These are phyloP conservation scores for Meandrusa payeni DNA, from an alignment of 2,888 invertebrate species.

Conservation along the genomic window DNA sequence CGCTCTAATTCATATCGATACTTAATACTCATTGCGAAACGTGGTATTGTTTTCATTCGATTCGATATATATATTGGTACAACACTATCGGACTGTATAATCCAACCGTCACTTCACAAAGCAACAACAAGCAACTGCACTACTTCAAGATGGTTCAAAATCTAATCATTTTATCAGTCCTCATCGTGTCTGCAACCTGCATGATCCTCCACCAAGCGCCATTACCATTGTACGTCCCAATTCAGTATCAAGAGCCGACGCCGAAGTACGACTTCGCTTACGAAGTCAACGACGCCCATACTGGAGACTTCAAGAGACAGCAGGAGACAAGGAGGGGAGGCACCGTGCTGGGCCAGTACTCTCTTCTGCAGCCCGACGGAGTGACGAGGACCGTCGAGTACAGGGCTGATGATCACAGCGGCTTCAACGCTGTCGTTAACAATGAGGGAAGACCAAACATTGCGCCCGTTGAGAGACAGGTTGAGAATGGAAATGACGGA, in stretches of 20 bases:
- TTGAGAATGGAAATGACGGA: background rate
- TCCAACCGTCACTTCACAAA: background rate
- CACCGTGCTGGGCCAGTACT: constrained; percentile 76
- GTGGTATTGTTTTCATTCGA: constrained; percentile 6
- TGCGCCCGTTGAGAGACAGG: background rate
- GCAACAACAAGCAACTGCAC: background rate
- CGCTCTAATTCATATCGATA: constrained; percentile 21
- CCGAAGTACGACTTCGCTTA: constrained; percentile 75
- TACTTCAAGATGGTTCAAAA: constrained; percentile 23
- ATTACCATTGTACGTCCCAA: constrained; percentile 31
- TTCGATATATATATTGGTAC: constrained; percentile 15
- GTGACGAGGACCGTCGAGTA: constrained; percentile 77
- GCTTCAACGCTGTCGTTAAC: constrained; percentile 77
- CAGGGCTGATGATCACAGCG: constrained; percentile 73
- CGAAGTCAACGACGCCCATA: constrained; percentile 73
- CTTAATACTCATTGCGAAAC: constrained; percentile 12
- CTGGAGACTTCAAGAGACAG: constrained; percentile 79
- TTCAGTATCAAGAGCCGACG: constrained; percentile 29
- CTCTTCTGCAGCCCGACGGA: constrained; percentile 78
- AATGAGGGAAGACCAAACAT: constrained; percentile 34
- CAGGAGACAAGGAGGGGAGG: constrained; percentile 75
- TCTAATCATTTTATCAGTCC: constrained; percentile 34
- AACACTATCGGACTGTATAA: background rate
- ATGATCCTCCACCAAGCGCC: constrained; percentile 53
- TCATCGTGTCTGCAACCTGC: constrained; percentile 56